A percentile compares a stretch with the other conserved stretches of the same genome.
phyloP scores from a whole-genome alignment of 2,888 invertebrate genomes.

The Athalia circularis region DNA sequence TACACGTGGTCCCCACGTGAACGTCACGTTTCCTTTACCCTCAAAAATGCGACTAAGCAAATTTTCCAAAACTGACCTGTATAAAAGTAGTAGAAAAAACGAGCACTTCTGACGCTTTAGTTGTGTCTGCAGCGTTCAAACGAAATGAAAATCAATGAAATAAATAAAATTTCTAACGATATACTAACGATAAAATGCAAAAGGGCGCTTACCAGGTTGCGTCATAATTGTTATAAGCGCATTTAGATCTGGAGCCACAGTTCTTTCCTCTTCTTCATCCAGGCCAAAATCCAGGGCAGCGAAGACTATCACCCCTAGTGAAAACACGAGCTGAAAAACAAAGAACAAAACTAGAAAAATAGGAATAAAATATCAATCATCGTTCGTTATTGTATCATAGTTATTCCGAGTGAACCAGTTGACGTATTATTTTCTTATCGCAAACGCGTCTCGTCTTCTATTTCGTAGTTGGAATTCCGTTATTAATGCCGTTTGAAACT shows the following conservation, averaged over 20 bases:
- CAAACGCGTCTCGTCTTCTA: not conserved
- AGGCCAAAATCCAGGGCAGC: constrained; percentile 93
- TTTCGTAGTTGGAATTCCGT: constrained; percentile 11
- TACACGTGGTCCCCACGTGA: not conserved
- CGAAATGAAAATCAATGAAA: no score
- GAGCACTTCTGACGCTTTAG: no score
- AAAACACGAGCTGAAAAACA: constrained; percentile 83
- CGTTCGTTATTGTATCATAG: not conserved
- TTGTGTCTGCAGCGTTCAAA: no score
- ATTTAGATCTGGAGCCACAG: constrained; percentile 90
- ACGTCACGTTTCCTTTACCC: not conserved
- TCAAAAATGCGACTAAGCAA: not conserved
- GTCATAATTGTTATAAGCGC: constrained; percentile 92
- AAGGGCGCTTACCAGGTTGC: constrained; percentile 77
- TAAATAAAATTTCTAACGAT: no score
- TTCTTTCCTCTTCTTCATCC: constrained; percentile 89
- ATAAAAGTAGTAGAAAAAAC: no score
- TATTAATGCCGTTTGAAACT: constrained; percentile 28
- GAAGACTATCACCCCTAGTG: constrained; percentile 90
- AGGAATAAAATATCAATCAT: not conserved
- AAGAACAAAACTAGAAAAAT: constrained; percentile 48
- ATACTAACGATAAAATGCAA: constrained; percentile 11
- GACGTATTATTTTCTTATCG: not conserved
- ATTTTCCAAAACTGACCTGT: no score
- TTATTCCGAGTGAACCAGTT: no score